A percentile compares a stretch with the other conserved stretches of the same genome.
Conservation (phyloP, 2,113 vertebrate species). For the pig (Sus scrofa) region DNA sequence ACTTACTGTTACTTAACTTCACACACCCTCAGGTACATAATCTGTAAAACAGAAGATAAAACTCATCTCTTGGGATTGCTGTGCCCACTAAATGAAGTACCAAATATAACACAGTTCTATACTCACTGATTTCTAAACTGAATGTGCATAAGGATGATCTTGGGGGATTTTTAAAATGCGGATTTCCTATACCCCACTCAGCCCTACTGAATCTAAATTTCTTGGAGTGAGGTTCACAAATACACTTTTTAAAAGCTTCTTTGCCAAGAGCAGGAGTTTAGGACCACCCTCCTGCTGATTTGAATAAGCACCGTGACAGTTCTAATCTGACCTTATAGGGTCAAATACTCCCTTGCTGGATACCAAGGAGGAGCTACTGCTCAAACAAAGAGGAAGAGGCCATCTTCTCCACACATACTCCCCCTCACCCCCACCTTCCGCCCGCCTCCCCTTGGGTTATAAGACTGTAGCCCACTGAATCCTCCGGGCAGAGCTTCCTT, state of each 20-base stretch:
- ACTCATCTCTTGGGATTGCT: background rate
- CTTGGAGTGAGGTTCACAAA: constrained; percentile 3
- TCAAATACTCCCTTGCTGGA: no score
- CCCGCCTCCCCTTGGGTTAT: no score
- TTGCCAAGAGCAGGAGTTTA: no score
- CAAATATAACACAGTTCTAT: constrained; percentile 9
- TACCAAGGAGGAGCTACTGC: no score
- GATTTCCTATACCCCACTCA: constrained; percentile 16
- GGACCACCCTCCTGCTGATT: no score
- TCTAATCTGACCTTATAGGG: no score
- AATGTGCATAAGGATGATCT: constrained; percentile 5
- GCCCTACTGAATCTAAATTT: constrained; percentile 21
- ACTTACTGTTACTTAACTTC: constrained; percentile 2
- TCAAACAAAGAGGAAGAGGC: no score
- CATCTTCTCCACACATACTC: no score
- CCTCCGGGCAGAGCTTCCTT: no score
- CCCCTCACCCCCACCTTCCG: no score
- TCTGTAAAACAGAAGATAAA: constrained; percentile 45
- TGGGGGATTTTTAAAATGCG: background rate
- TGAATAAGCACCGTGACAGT: no score
- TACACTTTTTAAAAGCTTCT: background rate
- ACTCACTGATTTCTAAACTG: constrained; percentile 10
- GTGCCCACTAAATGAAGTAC: background rate
- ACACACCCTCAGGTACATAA: constrained; percentile 14
- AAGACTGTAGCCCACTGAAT: no score